Conservation (phyloP, 2,113 vertebrate species). For the Elanoides forficatus region DNA sequence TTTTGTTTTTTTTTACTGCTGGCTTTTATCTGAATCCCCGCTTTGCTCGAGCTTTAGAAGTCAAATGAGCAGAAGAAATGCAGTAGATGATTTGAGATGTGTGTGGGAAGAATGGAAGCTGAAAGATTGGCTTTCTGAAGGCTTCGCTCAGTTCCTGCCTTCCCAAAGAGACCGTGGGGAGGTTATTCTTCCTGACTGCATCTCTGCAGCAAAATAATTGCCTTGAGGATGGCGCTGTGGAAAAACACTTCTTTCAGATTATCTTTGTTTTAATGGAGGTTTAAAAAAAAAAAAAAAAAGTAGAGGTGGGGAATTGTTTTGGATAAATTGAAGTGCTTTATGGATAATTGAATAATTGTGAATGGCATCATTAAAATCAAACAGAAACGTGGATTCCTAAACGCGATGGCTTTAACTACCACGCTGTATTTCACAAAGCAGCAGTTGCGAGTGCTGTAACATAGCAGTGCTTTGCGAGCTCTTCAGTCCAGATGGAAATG, state of each 20-base stretch:
- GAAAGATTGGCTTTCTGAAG: constrained; percentile 42
- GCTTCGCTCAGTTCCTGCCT: constrained; percentile 46
- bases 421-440: not conserved
- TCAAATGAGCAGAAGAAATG: constrained; percentile 67
- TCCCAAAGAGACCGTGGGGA: not conserved
- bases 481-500: fast-evolving
- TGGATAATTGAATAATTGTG: not conserved
- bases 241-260: not conserved
- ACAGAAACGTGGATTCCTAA: not conserved
- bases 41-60: constrained; percentile 59
- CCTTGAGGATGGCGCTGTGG: not conserved
- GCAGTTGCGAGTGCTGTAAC: not conserved
- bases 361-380: not conserved
- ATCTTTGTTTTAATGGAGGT: not conserved
- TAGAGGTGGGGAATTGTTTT: not conserved
- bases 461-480: fast-evolving
- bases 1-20: not conserved
- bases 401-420: not conserved
- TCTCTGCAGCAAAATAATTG: constrained; percentile 11
- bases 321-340: not conserved
- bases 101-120: constrained; percentile 55
- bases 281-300: not conserved
- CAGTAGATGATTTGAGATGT: constrained; percentile 50
- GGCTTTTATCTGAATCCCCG: constrained; percentile 46
- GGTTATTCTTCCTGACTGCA: constrained; percentile 40